These are phyloP conservation scores for Chaetodon trifasciatus DNA, from an alignment of 2,797 vertebrate genomes.

Conservation along the genomic window DNA sequence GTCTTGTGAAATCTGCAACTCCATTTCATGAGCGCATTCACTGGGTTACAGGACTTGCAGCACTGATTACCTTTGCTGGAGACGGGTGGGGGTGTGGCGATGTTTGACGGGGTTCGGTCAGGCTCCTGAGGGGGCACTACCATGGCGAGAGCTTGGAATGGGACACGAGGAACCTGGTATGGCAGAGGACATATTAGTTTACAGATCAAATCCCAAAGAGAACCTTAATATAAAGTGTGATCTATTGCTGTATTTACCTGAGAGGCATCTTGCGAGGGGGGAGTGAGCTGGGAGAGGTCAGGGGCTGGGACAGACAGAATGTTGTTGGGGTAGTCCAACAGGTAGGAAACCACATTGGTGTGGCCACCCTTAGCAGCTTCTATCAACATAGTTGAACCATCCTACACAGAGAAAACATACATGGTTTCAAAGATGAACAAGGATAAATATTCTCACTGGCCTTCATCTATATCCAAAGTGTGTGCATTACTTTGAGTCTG, in stretches of 20 bases:
- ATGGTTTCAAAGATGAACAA: background rate
- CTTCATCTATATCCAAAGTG: background rate
- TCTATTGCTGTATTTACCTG: conserved; percentile 86
- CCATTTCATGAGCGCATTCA: background rate
- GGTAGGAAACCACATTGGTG: conserved; percentile 98
- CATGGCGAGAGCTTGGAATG: conserved; percentile 97
- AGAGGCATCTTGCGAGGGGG: conserved; percentile 97
- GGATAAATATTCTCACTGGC: background rate
- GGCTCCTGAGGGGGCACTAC: conserved; percentile 99
- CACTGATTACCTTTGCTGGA: conserved; percentile 92
- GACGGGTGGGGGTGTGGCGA: conserved; percentile 89
- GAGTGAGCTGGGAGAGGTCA: conserved; percentile 95
- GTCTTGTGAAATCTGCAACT: background rate
- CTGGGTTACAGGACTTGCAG: background rate
- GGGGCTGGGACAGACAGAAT: conserved; percentile 94
- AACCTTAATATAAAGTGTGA: background rate
- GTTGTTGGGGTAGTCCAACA: conserved; percentile 99
- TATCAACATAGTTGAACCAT: conserved; percentile 99
- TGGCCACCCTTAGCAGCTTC: conserved; percentile 99
- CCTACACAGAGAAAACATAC: conserved; percentile 80
- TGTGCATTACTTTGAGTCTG: conserved; percentile 93
- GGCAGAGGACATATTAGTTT: conserved; percentile 14
- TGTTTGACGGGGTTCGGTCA: conserved; percentile 94
- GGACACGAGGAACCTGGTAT: conserved; percentile 95
- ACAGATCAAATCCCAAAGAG: background rate